These are phyloP conservation scores for Wasmannia auropunctata DNA, from an alignment of 1,140 invertebrate species.

Conservation along the genomic window DNA sequence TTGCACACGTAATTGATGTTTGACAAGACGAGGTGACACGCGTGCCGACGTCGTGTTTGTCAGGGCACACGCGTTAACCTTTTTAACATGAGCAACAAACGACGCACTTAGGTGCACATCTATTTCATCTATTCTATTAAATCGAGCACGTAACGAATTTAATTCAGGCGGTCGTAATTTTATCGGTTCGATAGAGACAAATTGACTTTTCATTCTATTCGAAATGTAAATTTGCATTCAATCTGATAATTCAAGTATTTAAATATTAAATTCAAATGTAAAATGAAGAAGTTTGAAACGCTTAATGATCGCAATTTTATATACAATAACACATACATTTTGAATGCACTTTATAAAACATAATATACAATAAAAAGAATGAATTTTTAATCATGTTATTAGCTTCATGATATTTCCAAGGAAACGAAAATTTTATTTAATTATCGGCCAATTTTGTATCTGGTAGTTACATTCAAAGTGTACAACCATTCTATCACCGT, in stretches of 20 bases:
- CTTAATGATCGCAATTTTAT: background rate
- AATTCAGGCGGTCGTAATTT: background rate
- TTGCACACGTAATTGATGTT: constrained; percentile 82
- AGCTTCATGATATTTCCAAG: background rate
- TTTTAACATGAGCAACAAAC: constrained; percentile 62
- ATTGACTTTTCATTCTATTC: background rate
- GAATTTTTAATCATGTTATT: background rate
- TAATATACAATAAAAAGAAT: background rate
- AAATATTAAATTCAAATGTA: background rate
- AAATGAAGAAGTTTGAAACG: background rate
- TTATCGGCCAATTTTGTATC: background rate
- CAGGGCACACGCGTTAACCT: constrained; percentile 59
- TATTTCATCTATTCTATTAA: constrained; percentile 20
- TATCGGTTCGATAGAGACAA: background rate
- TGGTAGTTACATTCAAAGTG: background rate
- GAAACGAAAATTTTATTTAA: constrained; percentile 2
- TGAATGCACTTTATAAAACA: background rate
- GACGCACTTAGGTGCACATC: constrained; percentile 41
- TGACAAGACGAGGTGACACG: constrained; percentile 72
- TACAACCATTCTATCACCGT: background rate
- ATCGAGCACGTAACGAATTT: background rate
- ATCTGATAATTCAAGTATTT: background rate
- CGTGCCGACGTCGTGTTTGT: constrained; percentile 69
- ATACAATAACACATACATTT: background rate
- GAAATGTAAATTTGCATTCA: background rate